Conservation (phyloP, 1,140 invertebrate genomes). For the Apis dorsata region DNA sequence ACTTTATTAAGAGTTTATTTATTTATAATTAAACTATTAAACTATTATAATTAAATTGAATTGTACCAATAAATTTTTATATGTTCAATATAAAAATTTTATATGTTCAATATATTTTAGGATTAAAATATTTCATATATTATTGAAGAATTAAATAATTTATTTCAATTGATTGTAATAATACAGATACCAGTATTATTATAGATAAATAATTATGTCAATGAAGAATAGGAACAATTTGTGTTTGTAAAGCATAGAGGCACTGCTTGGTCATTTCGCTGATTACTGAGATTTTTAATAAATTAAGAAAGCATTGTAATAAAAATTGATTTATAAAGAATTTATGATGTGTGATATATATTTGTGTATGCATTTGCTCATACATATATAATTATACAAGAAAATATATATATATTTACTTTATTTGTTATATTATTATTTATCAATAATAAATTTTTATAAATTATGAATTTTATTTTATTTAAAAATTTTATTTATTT, state of each 20-base stretch:
- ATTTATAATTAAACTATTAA: too few relatives aligned
- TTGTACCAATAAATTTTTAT: too few relatives aligned
- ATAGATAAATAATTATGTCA: constrained; percentile 1
- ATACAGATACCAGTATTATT: constrained; percentile 16
- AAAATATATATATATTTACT: neutral
- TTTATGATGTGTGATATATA: neutral
- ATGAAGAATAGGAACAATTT: constrained; percentile 56
- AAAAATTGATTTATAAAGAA: constrained; percentile 5
- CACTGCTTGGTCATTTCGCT: constrained; percentile 54
- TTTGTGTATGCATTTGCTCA: neutral
- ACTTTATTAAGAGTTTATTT: neutral
- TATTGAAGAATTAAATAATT: constrained; percentile 22
- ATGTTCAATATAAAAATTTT: too few relatives aligned
- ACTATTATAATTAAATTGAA: too few relatives aligned
- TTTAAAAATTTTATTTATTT: neutral
- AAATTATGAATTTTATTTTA: neutral
- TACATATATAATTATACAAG: neutral
- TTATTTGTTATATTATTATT: neutral
- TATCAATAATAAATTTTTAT: neutral
- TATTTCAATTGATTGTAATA: constrained; percentile 22
- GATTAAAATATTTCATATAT: neutral
- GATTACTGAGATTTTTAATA: constrained; percentile 38
- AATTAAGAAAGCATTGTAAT: neutral
- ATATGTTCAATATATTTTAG: neutral
- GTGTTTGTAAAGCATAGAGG: constrained; percentile 53